Percentiles rank a stretch among this genome's conserved stretches.
phyloP scores from a whole-genome alignment of 1,140 invertebrate genomes.

The Cylas formicarius region DNA sequence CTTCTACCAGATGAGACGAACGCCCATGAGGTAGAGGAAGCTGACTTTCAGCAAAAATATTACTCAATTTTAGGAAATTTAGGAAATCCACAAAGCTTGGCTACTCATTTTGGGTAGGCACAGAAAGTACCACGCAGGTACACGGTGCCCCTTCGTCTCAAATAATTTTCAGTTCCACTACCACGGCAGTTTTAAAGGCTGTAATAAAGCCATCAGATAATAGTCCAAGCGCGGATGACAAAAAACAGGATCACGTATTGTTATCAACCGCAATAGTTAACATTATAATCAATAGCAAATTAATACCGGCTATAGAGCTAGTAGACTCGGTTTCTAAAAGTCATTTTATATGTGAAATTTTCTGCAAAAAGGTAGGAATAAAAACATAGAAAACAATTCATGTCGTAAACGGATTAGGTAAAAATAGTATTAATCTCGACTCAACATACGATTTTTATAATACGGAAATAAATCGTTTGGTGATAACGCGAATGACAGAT shows the following conservation, averaged over 20 bases:
- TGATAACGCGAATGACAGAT: not conserved
- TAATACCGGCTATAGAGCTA: no score
- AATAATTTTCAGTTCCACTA: no score
- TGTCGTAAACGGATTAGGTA: no score
- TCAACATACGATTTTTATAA: not conserved
- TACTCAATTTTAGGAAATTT: no score
- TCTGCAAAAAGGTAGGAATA: slow-evolving; percentile 1
- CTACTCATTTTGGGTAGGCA: no score
- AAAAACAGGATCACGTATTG: not conserved
- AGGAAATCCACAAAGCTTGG: no score
- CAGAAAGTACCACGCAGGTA: no score
- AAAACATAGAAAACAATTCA: slow-evolving; percentile 4
- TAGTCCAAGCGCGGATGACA: not conserved
- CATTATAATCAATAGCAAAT: not conserved
- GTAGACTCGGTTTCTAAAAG: not conserved
- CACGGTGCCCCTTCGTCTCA: no score
- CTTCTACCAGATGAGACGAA: no score
- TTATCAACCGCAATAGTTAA: slow-evolving; percentile 4
- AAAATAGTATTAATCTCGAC: not conserved
- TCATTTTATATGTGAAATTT: slow-evolving; percentile 4
- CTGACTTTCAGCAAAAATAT: no score
- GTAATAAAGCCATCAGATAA: not conserved
- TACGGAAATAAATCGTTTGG: not conserved
- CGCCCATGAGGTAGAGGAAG: no score
- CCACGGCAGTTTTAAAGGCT: not conserved